These are phyloP conservation scores for Brachionus rotundiformis DNA, from an alignment of 1,140 invertebrate genomes.

Conservation along the genomic window DNA sequence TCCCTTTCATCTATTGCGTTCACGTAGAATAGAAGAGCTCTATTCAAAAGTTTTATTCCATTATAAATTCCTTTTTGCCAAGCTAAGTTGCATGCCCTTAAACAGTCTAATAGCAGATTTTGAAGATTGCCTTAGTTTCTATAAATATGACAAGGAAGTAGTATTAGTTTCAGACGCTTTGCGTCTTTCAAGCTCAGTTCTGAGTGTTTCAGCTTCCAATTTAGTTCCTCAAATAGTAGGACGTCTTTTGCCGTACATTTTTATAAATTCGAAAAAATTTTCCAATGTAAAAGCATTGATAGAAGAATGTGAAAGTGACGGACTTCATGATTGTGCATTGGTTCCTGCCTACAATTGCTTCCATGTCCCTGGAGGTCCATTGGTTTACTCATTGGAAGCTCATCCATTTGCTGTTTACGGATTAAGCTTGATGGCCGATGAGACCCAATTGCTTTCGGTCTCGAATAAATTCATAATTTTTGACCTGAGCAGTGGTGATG, in stretches of 20 bases:
- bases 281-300: slow-evolving; percentile 81
- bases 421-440: slow-evolving; percentile 85
- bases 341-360: slow-evolving; percentile 90
- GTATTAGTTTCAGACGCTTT: slow-evolving; percentile 91
- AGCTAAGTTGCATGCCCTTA: slow-evolving; percentile 87
- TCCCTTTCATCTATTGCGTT: slow-evolving; percentile 87
- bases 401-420: slow-evolving; percentile 97
- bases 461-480: slow-evolving; percentile 96
- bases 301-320: slow-evolving; percentile 79
- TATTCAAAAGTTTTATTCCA: slow-evolving; percentile 93
- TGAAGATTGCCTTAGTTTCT: slow-evolving; percentile 84
- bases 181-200: slow-evolving; percentile 72
- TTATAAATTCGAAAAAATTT: slow-evolving; percentile 76
- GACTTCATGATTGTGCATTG: slow-evolving; percentile 82
- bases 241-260: slow-evolving; percentile 74
- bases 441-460: slow-evolving; percentile 88
- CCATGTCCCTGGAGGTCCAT: slow-evolving; percentile 91
- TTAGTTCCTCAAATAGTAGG: slow-evolving; percentile 89
- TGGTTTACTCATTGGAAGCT: slow-evolving; percentile 95
- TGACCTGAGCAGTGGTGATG: slow-evolving; percentile 89
- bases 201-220: slow-evolving; percentile 90
- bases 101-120: slow-evolving; percentile 89
- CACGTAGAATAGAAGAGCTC: slow-evolving; percentile 84
- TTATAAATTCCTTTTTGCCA: slow-evolving; percentile 95
- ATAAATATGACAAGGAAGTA: slow-evolving; percentile 81